Percentiles rank a stretch among this genome's conserved stretches.
Conservation (phyloP, 2,888 invertebrate genomes). For the Cinara cedri region DNA sequence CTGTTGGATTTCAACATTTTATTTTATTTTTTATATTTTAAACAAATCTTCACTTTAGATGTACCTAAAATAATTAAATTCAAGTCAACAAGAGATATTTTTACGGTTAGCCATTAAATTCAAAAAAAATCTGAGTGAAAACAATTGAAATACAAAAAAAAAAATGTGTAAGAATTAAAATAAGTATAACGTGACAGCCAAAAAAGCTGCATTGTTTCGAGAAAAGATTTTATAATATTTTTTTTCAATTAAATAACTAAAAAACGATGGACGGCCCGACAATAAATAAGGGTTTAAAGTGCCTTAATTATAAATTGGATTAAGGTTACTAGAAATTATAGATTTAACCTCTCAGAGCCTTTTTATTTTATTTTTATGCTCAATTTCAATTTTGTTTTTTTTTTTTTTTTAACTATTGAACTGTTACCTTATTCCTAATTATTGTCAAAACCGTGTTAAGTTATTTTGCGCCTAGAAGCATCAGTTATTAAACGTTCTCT, state of each 20-base stretch:
- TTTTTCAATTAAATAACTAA: neutral
- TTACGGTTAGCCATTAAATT: neutral
- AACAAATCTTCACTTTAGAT: constrained; percentile 3
- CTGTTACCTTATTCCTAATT: no score
- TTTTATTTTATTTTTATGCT: no score
- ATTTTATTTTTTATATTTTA: no score
- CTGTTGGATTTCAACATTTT: no score
- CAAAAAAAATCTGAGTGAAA: neutral
- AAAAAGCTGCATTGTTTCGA: neutral
- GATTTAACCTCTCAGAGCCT: no score
- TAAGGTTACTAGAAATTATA: no score
- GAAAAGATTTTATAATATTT: neutral
- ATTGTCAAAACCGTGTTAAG: no score
- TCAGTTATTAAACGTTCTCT: no score
- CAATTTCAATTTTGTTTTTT: no score
- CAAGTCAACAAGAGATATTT: neutral
- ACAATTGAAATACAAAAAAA: neutral
- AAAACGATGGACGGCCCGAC: neutral
- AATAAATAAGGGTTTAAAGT: neutral
- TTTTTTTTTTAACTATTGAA: no score
- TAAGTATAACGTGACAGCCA: neutral
- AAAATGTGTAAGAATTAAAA: constrained; percentile 6
- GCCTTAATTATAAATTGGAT: no score
- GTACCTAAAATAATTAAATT: neutral
- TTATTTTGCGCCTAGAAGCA: no score